Conservation (phyloP, 2,797 vertebrate genomes). For the Siniperca scherzeri region DNA sequence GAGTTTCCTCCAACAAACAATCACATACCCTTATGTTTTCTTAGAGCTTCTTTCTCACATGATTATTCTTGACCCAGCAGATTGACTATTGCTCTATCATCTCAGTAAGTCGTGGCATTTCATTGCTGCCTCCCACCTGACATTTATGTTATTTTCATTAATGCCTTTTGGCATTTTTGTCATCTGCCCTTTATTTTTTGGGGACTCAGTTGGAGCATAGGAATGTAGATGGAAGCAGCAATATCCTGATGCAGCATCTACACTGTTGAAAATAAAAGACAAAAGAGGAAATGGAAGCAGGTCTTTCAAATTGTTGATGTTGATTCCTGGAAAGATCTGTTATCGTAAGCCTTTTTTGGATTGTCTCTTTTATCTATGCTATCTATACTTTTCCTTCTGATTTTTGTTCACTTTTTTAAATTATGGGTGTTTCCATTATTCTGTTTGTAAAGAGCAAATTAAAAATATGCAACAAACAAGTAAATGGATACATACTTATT, state of each 20-base stretch:
- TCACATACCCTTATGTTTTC: conserved; percentile 14
- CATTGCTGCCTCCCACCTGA: conserved; percentile 23
- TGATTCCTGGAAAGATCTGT: background rate
- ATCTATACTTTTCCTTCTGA: background rate
- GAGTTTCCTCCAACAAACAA: conserved; percentile 32
- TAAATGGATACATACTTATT: background rate
- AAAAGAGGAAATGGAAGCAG: background rate
- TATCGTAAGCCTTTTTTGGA: background rate
- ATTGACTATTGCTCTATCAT: conserved; percentile 7
- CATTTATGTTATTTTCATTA: conserved; percentile 53
- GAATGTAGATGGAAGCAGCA: background rate
- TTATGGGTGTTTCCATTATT: background rate
- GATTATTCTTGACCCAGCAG: conserved; percentile 7
- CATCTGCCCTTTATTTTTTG: conserved; percentile 25
- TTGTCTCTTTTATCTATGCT: background rate
- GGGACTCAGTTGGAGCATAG: background rate
- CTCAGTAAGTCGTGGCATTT: conserved; percentile 44
- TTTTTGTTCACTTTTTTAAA: background rate
- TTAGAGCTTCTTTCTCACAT: background rate
- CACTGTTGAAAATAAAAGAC: background rate
- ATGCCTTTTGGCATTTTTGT: conserved; percentile 28
- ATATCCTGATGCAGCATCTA: background rate
- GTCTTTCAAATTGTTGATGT: background rate
- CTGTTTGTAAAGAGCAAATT: background rate
- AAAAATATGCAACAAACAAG: background rate